Evolutionary conservation across 2,797 vertebrate genomes (phyloP).

Genomic region (Pseudopleuronectes americanus): DNA sequence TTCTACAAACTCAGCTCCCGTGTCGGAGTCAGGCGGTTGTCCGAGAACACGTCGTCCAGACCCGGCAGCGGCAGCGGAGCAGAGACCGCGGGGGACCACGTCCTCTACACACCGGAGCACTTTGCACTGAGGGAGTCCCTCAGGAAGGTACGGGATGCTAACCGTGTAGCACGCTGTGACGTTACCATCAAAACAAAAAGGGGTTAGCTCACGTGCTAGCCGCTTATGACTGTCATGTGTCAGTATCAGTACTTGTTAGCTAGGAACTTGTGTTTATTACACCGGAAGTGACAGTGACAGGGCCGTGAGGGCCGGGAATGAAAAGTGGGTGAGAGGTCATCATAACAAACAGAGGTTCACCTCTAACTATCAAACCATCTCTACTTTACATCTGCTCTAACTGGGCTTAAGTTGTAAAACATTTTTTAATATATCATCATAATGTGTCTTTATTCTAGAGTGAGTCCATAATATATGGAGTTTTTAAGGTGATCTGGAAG

Average conservation of each 20-base stretch:
- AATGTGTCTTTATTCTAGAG: too few species aligned
- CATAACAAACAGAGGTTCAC: too few species aligned
- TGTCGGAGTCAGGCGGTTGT: constrained; percentile 57
- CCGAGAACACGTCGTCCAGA: constrained; percentile 67
- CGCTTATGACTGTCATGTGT: not conserved
- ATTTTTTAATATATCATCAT: too few species aligned
- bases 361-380: too few species aligned
- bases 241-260: too few species aligned
- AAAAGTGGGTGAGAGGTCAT: constrained; percentile 67
- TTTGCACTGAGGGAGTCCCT: constrained; percentile 79
- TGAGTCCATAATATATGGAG: too few species aligned
- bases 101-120: constrained; percentile 78
- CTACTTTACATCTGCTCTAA: too few species aligned
- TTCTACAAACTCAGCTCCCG: constrained; percentile 34
- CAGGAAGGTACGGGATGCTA: constrained; percentile 79
- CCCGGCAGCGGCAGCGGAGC: constrained; percentile 28
- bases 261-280: too few species aligned
- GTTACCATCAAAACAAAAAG: not conserved
- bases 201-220: not conserved
- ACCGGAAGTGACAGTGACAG: too few species aligned
- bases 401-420: too few species aligned
- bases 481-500: too few species aligned
- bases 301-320: too few species aligned
- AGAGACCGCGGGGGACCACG: constrained; percentile 45
- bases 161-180: not conserved